Base-by-base conservation (phyloP, 2,113 vertebrate genomes). In the Irena cyanogastra region DNA sequence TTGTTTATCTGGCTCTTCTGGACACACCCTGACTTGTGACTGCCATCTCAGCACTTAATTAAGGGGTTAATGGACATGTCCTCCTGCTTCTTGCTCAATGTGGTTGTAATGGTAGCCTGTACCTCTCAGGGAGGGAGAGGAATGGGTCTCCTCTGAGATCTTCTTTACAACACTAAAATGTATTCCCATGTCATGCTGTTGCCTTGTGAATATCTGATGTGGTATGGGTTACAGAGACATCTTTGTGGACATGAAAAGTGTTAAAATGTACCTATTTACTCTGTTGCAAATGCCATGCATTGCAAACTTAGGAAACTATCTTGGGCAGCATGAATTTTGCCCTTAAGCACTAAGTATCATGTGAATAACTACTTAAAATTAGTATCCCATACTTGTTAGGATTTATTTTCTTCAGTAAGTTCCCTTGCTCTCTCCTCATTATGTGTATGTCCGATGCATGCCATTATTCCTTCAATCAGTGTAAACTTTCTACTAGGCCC, bases 1-100 rank as follows among this genome's bases (percentile, higher is more conserved):
- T 64, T 83, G 83, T 37, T 97, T 72, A 45, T 80, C 85, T 91
- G 82, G 89, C 84, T 92, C n/a, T 91, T 93, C 94, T 80, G 75
- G 84, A 74, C 0, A 4, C 70, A 88, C 53, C 68, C 65, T 54
- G 33, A 69, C 69, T 76, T 79, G 50, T 88, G 79, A 92, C 66
- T 90, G 71, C 52, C 78, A 69, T 33, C 65, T 87, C 87, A 90
- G 27, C 26, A 80, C 52, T 91, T 83, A 91, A 89, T 90, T 72
- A 93, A 94, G 47, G 87, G 33, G 70, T 83, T 97, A 89, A 91
- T 72, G 66, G 44, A 54, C 61, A 77, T 61, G 41, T 66, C 2
- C 50, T 69, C n/a, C 54, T 83, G 41, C 47, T 89, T 57, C 66
- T 77, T 94, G 69, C 81, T 85, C 33, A 60, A 2, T 86, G 30